Evolutionary conservation across 2,113 vertebrate species (phyloP).

Genomic region (Gallinago undulata): DNA sequence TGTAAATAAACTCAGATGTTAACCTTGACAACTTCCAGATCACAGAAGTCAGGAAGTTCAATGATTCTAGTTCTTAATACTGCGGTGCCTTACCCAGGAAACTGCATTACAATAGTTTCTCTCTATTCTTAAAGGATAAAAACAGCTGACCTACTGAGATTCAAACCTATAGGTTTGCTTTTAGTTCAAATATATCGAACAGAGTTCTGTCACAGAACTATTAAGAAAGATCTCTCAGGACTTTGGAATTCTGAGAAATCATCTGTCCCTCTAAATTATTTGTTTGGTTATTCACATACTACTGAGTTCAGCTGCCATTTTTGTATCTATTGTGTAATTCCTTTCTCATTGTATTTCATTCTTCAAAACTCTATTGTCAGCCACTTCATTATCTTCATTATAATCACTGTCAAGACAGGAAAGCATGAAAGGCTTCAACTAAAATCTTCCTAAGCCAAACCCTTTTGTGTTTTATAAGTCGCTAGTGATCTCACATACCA

Average conservation of each 20-base stretch:
- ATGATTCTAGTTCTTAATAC: background rate
- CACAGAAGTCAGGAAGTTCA: background rate
- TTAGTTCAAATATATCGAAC: background rate
- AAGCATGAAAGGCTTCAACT: conserved; percentile 19
- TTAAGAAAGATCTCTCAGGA: background rate
- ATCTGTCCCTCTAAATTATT: background rate
- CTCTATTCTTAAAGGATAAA: background rate
- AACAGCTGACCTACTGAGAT: background rate
- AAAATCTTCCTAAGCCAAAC: background rate
- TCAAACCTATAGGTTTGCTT: background rate
- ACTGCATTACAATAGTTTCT: background rate
- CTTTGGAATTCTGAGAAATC: background rate
- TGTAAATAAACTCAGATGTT: background rate
- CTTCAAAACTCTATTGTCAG: conserved; percentile 15
- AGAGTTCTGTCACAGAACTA: background rate
- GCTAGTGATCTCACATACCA: background rate
- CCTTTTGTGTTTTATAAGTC: background rate
- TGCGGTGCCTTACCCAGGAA: background rate
- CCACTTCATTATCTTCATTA: conserved; percentile 42
- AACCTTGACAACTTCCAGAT: background rate
- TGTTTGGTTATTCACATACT: background rate
- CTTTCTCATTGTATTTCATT: background rate
- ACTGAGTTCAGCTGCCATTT: background rate
- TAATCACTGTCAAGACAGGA: conserved; percentile 34
- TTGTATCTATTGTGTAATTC: background rate